Conservation (phyloP, 2,113 vertebrate species). For the Microcebus griseorufus region DNA sequence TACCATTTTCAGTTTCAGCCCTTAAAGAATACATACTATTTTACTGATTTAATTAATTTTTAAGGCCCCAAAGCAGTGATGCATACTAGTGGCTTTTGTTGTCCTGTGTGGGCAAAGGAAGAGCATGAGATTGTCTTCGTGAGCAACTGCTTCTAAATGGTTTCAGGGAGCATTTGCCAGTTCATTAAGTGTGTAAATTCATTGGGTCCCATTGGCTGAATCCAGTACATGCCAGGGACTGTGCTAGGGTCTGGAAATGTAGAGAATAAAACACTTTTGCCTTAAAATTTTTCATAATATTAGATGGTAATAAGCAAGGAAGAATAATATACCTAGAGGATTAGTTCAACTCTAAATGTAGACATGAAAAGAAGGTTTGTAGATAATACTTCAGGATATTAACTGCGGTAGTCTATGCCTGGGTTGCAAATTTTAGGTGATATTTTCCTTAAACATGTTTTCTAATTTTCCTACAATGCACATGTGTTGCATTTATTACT, state of each 20-base stretch:
- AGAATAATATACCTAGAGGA: neutral
- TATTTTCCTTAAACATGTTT: neutral
- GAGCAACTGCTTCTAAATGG: neutral
- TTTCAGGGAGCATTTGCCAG: neutral
- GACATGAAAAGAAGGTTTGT: neutral
- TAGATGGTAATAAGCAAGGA: neutral
- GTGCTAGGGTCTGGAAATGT: neutral
- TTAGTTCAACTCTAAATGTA: constrained; percentile 1
- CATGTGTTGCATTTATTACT: neutral
- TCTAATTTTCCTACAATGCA: neutral
- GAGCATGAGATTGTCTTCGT: neutral
- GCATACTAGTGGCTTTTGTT: neutral
- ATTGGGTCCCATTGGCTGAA: neutral
- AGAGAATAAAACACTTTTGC: neutral
- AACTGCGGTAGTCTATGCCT: neutral
- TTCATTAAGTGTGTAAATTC: neutral
- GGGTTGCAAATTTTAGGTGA: neutral
- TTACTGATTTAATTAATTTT: constrained; percentile 18
- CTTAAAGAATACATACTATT: neutral
- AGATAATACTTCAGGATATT: neutral
- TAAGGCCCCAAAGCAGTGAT: neutral
- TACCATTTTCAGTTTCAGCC: neutral
- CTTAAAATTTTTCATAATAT: neutral
- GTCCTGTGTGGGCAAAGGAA: neutral
- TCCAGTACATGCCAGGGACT: neutral